Conservation (phyloP, 92 coral and sea anemone species). For the Parazoanthus darwini region DNA sequence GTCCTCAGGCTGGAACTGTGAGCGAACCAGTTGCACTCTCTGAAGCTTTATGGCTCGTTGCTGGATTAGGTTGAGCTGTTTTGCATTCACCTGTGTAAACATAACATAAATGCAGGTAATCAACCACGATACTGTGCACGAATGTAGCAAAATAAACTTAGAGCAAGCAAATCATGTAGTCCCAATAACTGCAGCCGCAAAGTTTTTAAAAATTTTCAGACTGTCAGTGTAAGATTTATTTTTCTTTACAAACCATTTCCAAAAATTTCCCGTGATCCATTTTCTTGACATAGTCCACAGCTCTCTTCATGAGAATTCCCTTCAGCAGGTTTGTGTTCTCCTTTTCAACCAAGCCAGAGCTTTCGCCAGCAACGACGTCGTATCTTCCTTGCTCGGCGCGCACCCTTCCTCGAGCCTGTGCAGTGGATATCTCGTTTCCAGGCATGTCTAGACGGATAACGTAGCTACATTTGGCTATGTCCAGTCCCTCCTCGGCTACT, state of each 20-base stretch:
- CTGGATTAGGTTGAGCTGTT: not conserved
- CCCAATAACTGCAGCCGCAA: not conserved
- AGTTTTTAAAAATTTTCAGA: not conserved
- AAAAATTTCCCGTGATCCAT: constrained; percentile 13
- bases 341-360: constrained; percentile 27
- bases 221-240: not conserved
- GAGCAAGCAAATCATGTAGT: too few relatives aligned
- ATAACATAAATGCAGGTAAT: not conserved
- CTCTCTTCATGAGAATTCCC: constrained; percentile 45
- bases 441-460: constrained; percentile 58
- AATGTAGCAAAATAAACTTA: too few relatives aligned
- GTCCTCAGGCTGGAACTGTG: constrained; percentile 41
- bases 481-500: constrained; percentile 73
- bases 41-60: not conserved
- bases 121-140: not conserved
- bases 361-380: constrained; percentile 18
- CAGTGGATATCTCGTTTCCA: constrained; percentile 66
- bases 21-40: not conserved
- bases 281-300: constrained; percentile 16
- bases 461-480: constrained; percentile 46
- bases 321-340: constrained; percentile 39
- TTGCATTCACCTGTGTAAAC: constrained; percentile 14
- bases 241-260: constrained; percentile 25
- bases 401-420: constrained; percentile 62
- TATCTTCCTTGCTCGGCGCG: constrained; percentile 17